Evolutionary conservation across 2,888 invertebrate genomes (phyloP).

Genomic region (Drosophila histrio): DNA sequence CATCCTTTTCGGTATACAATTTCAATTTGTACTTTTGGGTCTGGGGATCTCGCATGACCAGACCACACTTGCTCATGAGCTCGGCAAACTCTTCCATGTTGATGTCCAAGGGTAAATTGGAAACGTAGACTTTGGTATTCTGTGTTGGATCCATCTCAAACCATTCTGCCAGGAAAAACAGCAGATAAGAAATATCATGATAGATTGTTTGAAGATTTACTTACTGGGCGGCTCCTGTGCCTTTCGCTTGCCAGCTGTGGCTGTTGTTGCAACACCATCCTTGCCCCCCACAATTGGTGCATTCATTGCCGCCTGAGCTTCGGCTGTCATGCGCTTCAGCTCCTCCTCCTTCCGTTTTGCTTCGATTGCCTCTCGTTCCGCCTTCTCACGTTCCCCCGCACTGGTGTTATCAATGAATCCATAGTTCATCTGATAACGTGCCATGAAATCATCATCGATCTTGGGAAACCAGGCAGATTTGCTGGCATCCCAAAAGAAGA

Average conservation of each 20-base stretch:
- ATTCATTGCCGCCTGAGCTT: constrained; percentile 72
- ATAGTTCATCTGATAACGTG: constrained; percentile 97
- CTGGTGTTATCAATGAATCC: constrained; percentile 89
- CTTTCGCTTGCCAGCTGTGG: constrained; percentile 84
- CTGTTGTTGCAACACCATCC: constrained; percentile 14
- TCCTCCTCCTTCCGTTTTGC: constrained; percentile 68
- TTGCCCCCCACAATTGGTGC: constrained; percentile 6
- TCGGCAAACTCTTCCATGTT: constrained; percentile 95
- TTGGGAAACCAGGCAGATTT: constrained; percentile 98
- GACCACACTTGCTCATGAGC: constrained; percentile 97
- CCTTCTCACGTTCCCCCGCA: constrained; percentile 63
- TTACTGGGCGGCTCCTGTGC: constrained; percentile 85
- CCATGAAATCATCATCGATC: constrained; percentile 98
- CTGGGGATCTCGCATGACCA: constrained; percentile 94
- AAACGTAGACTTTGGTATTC: constrained; percentile 98
- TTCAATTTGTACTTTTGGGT: constrained; percentile 94
- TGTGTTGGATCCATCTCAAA: constrained; percentile 94
- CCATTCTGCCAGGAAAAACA: constrained; percentile 88
- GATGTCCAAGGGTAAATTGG: constrained; percentile 94
- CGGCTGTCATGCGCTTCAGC: constrained; percentile 73
- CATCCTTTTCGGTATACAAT: constrained; percentile 92
- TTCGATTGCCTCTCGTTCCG: constrained; percentile 60
- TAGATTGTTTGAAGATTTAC: constrained; percentile 12
- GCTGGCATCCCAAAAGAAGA: constrained; percentile 95
- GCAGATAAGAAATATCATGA: background rate